phyloP scores from a whole-genome alignment of 1,140 invertebrate species.

The Diachasma alloeum region DNA sequence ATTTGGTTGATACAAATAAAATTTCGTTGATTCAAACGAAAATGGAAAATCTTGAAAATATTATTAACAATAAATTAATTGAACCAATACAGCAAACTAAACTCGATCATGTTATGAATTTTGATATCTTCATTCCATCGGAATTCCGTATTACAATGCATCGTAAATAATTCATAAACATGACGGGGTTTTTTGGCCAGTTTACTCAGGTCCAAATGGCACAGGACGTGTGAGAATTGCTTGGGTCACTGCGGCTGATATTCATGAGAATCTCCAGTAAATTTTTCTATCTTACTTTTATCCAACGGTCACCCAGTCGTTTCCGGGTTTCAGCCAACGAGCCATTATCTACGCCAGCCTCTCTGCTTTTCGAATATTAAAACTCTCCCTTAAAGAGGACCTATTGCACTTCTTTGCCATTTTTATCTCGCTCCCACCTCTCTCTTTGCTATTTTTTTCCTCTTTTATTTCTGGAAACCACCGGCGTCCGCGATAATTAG shows the following conservation, averaged over 20 bases:
- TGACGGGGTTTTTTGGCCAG: background rate
- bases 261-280: constrained; percentile 10
- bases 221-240: constrained; percentile 11
- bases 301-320: background rate
- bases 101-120: no score
- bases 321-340: constrained; percentile 6
- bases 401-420: constrained; percentile 9
- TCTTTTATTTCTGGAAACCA: background rate
- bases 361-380: constrained; percentile 28
- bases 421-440: background rate
- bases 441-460: background rate
- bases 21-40: no score
- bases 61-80: no score
- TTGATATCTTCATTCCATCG: no score
- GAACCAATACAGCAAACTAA: no score
- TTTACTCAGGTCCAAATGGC: background rate
- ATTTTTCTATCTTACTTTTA: background rate
- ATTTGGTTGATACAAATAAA: no score
- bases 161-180: background rate
- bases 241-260: constrained; percentile 30
- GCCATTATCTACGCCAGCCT: constrained; percentile 12
- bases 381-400: constrained; percentile 19
- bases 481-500: constrained; percentile 6
- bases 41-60: no score
- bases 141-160: background rate